phyloP scores from a whole-genome alignment of 2,113 vertebrate genomes.

The Lanius collurio region DNA sequence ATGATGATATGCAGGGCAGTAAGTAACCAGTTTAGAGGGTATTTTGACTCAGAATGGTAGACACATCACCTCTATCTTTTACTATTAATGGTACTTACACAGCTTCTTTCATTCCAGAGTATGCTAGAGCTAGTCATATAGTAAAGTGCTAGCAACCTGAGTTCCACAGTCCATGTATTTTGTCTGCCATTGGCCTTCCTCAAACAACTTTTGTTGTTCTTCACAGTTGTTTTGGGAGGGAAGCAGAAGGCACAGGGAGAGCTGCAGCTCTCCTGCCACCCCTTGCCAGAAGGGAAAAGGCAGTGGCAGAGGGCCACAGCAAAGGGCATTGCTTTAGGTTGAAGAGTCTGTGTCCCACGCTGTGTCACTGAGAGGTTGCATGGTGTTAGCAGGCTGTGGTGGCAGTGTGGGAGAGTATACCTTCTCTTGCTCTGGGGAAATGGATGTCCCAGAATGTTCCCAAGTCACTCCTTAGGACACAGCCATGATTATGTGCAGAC shows the following conservation, averaged over 20 bases:
- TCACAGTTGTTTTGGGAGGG: not conserved
- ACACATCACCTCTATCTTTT: not conserved
- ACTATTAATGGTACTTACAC: not conserved
- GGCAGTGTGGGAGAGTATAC: not conserved
- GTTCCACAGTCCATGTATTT: not conserved
- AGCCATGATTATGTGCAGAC: not conserved
- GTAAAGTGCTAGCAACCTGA: not conserved
- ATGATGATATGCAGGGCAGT: not conserved
- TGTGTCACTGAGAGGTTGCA: not conserved
- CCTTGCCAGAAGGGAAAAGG: not conserved
- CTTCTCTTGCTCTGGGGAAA: not conserved
- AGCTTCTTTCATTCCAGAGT: not conserved
- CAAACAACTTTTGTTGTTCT: not conserved
- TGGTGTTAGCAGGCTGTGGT: not conserved
- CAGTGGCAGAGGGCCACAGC: not conserved
- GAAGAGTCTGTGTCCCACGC: accelerated
- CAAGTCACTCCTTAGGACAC: not conserved
- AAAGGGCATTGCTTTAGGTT: not conserved
- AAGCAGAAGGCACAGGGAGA: not conserved
- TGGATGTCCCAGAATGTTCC: not conserved
- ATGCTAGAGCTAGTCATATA: not conserved
- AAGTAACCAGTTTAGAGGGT: not conserved
- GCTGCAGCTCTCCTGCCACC: not conserved
- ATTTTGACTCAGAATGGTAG: not conserved
- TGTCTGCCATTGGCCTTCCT: not conserved